Base-by-base conservation (phyloP, 2,113 vertebrate genomes). In the Alethe diademata region DNA sequence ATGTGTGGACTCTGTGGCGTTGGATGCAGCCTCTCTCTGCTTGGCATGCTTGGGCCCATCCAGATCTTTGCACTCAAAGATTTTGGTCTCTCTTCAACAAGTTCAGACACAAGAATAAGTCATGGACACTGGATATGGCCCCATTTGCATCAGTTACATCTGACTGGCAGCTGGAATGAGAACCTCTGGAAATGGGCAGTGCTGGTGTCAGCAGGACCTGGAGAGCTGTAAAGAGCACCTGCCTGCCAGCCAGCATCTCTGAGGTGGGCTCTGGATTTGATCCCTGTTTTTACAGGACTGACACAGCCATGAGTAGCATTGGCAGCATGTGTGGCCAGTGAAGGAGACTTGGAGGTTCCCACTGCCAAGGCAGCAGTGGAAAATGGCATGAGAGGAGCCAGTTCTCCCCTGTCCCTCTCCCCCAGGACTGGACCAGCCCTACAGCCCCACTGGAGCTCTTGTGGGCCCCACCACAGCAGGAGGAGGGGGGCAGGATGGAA, bases 291-390 rank as follows among this genome's bases (percentile, higher is more conserved):
- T 80, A 24, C 31, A 58, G 82, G 47, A 65, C 11, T 43, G 12
- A 2, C 20, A 3, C 17, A 56, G 35, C 57, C 4, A 1, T 26
- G 54, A 64, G 60, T 47, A 5, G 19, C 51, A 3, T 0, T 25
- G 54, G 33, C 11, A 33, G 19, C 5, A 6, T 1, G 3, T 14
- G 8, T 35, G 65, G 36, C 31, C n/a, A 66, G 26, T 15, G 61
- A 9, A n/a, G 50, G 51, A n/a, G 18, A 6, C 25, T 4, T 2
- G 50, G 60, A 78, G 42, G 69, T 36, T 81, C 26, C 60, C 4
- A 0, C 58, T 64, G 33, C 35, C 45, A 3, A 28, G 66, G 33
- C n/a, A 88, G n/a, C 28, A 10, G 23, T 33, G 38, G 42, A 25
- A 53, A 70, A 62, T 29, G 33, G 25, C 58, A 24, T 73, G 25